Percentiles rank a stretch among this genome's conserved stretches.
phyloP scores from a whole-genome alignment of 2,113 vertebrate species.

The Synodontis membranacea region DNA sequence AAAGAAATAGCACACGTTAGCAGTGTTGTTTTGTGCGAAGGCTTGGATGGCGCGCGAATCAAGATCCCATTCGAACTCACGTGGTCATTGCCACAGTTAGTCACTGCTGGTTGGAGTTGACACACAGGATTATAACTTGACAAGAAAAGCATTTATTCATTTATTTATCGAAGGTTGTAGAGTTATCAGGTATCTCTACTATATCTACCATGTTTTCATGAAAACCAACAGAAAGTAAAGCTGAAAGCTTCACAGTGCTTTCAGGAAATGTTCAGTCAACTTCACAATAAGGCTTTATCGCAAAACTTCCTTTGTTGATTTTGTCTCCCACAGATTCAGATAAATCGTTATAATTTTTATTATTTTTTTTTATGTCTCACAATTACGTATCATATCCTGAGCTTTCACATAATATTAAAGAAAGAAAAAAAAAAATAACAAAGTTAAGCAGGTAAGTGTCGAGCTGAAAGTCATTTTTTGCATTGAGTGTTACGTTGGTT shows the following conservation, averaged over 20 bases:
- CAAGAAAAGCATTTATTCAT: neutral
- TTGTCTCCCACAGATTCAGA: neutral
- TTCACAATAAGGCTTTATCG: neutral
- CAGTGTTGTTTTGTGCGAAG: too few relatives aligned
- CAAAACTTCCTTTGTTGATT: conserved; percentile 2
- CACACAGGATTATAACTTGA: conserved; percentile 10
- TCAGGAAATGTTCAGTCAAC: neutral
- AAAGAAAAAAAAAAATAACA: neutral
- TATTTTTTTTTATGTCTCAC: neutral
- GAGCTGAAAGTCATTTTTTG: neutral
- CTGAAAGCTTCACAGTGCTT: neutral
- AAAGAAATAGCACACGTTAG: neutral
- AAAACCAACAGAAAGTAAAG: conserved; percentile 2
- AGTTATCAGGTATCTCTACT: neutral
- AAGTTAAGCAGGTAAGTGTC: neutral
- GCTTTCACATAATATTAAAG: neutral
- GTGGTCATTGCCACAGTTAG: neutral
- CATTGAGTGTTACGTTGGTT: neutral
- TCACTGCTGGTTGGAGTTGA: conserved; percentile 12
- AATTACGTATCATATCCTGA: conserved; percentile 10
- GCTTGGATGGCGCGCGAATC: neutral
- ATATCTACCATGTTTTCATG: conserved; percentile 39
- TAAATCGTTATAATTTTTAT: neutral
- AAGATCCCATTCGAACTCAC: neutral
- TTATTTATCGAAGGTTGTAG: neutral